Evolutionary conservation across 2,113 vertebrate genomes (phyloP).

Genomic region (Rhodinocichla rosea): DNA sequence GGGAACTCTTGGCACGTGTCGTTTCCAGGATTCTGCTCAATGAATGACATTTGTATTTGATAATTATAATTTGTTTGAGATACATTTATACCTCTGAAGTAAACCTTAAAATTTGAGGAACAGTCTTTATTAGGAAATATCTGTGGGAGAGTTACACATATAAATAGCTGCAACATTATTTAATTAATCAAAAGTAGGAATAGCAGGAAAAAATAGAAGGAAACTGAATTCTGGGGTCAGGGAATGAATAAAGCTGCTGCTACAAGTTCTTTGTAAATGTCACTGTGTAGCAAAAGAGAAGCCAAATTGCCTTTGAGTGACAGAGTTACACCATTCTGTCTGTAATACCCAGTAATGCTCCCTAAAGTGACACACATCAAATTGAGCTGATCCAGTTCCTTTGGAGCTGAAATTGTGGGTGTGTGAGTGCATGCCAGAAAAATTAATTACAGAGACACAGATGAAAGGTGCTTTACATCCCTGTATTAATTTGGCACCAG

Average conservation of each 20-base stretch:
- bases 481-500: neutral
- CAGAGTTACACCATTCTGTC: neutral
- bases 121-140: neutral
- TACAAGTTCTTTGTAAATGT: neutral
- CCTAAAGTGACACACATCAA: neutral
- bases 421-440: neutral
- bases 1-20: neutral
- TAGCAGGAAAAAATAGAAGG: neutral
- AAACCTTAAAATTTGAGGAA: neutral
- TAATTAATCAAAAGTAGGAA: neutral
- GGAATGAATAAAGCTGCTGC: neutral
- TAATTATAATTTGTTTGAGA: neutral
- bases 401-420: neutral
- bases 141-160: neutral
- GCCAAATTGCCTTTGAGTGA: neutral
- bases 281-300: neutral
- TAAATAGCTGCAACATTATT: neutral
- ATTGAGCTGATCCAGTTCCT: neutral
- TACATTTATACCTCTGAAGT: neutral
- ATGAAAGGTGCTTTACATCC: neutral
- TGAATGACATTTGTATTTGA: neutral
- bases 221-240: neutral
- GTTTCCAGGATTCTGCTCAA: neutral
- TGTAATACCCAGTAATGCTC: neutral
- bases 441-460: neutral